Base-by-base conservation (phyloP, 2,797 vertebrate genomes). In the Myripristis murdjan region DNA sequence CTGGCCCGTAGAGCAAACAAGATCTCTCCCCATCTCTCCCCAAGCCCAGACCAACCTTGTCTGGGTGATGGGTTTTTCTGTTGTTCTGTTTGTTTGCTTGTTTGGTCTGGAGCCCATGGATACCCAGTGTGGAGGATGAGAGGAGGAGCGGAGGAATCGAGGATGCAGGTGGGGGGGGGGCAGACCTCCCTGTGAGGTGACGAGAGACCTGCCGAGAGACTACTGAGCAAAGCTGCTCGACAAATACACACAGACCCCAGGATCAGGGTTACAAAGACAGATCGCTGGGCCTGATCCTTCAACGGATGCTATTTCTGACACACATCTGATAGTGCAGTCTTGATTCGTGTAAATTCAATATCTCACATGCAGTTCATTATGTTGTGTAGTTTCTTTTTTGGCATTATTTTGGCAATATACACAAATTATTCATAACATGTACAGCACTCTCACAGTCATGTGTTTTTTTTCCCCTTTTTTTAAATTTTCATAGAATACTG, bases 1-100 rank as follows among this genome's bases (percentile, higher is more conserved):
- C 89, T 41, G 80, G 82, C 81, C 83, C 71, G 46, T 61, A 87
- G 86, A 88, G 87, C 90, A 95, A 95, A 93, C 91, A 95, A 92
- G 83, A 91, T 91, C 88, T 64, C 74, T 75, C 67, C 64, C 70
- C 89, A 84, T 91, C 90, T 82, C 88, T 86, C 80, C 75, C 76
- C 80, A 76, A 86, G 87, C 86, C 81, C 85, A 86, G 84, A 86
- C 86, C 91, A 84, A 85, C 89, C 90, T 83, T 88, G 92, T 92
- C 90, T 81, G 87, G 79, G 82, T 93, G 89, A 91, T 90, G 89
- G 84, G 85, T 90, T 94, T 91, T 91, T 90, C 85, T 86, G 92
- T 92, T 93, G 92, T 93, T 92, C 86, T 92, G 88, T 92, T 92
- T 93, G 92, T 91, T 94, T 95, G 93, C 88, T 94, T 94, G 92